Evolutionary conservation across 2,888 invertebrate species (phyloP).

Genomic region (Drosophila acutilabella): DNA sequence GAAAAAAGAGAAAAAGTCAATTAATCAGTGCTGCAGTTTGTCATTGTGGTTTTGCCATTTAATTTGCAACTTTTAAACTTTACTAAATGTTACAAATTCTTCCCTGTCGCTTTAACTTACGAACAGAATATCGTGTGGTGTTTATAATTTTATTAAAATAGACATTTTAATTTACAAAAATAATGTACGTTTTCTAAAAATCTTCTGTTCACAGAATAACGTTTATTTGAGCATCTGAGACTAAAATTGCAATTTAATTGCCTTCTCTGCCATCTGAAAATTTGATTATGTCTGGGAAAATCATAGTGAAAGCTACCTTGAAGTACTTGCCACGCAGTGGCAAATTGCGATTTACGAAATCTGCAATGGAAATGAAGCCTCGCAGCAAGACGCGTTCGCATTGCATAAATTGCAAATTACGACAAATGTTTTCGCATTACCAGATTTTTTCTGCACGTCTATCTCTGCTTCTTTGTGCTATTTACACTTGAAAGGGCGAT

Average conservation of each 20-base stretch:
- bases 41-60: constrained; percentile 17
- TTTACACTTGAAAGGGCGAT: constrained; percentile 3
- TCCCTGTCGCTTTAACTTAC: background rate
- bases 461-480: constrained; percentile 15
- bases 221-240: background rate
- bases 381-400: constrained; percentile 21
- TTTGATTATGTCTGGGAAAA: constrained; percentile 46
- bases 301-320: constrained; percentile 1
- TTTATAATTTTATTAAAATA: background rate
- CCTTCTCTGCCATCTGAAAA: constrained; percentile 24
- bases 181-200: background rate
- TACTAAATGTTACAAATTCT: background rate
- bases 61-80: constrained; percentile 7
- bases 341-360: constrained; percentile 58
- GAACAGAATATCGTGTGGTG: background rate
- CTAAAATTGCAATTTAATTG: background rate
- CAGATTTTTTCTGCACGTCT: constrained; percentile 20
- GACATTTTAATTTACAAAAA: background rate
- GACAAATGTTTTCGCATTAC: constrained; percentile 38
- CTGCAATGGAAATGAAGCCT: constrained; percentile 57
- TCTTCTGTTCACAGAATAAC: background rate
- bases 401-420: constrained; percentile 67
- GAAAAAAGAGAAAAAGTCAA: background rate
- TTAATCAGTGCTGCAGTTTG: constrained; percentile 45
- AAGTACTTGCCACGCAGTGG: constrained; percentile 17